These are phyloP conservation scores for Thinocorus orbignyianus DNA, from an alignment of 2,113 vertebrate genomes.

Conservation along the genomic window DNA sequence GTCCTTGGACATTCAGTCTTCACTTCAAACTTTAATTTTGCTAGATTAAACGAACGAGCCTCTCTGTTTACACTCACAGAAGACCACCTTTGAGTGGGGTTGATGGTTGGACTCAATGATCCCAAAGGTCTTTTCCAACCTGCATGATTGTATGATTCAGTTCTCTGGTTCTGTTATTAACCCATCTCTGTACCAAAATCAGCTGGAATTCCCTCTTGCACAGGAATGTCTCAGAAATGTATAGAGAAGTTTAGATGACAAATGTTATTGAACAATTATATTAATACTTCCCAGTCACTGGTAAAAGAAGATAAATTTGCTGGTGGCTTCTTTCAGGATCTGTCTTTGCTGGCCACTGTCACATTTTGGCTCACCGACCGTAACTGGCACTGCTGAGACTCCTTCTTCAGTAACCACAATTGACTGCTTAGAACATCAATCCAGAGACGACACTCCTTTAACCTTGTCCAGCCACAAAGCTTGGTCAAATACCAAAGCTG, in stretches of 20 bases:
- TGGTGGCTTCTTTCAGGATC: not conserved
- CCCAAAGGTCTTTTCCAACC: no score
- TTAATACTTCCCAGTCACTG: not conserved
- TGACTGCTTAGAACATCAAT: not conserved
- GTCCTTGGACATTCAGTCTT: not conserved
- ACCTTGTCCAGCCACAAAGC: not conserved
- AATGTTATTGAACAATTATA: not conserved
- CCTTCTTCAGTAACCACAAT: not conserved
- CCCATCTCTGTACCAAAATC: not conserved
- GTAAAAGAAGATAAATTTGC: not conserved
- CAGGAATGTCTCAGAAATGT: not conserved
- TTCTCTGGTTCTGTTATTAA: not conserved
- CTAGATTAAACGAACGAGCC: not conserved
- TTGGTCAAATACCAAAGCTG: not conserved
- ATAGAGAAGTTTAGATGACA: not conserved
- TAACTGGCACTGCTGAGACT: not conserved
- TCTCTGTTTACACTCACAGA: not conserved
- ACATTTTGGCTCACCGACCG: not conserved
- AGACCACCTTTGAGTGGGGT: not conserved
- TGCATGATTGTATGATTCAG: no score
- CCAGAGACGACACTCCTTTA: not conserved
- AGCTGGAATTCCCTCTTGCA: not conserved
- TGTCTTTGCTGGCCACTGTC: not conserved
- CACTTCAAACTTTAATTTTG: not conserved
- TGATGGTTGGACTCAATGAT: no score